Base-by-base conservation (phyloP, 2,797 vertebrate genomes). In the Notolabrus celidotus region DNA sequence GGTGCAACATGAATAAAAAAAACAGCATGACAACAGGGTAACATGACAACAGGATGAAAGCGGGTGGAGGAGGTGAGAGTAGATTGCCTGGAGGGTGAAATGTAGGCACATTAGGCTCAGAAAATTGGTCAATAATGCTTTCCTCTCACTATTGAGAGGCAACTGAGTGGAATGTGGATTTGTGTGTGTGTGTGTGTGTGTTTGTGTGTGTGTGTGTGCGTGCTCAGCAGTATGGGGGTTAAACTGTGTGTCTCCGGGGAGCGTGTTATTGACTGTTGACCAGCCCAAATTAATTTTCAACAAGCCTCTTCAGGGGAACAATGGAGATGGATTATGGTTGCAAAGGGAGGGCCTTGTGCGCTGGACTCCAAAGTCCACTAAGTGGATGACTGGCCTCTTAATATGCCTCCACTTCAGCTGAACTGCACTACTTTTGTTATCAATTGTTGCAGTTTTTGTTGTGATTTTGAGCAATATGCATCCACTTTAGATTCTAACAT, bases 281-380 rank as follows among this genome's bases (percentile, higher is more conserved):
- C 83, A 73, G 84, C 84, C 73, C 85, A 93, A 94, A 94, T 94
- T 93, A 92, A 93, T 92, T 93, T 93, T 88, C 88, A 92, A 91
- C 89, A 87, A 89, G 84, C 87, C 92, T 92, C 90, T 92, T 91
- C 87, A 88, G 89, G 86, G 87, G 69, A 84, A 88, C 87, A 91
- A 90, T 88, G 77, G 84, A 79, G 72, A 83, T 75, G 71, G 86
- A 87, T 90, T 71, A 86, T 86, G 73, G 58, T 58, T 75, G 78
- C 70, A 78, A 74, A 83, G 68, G 47, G 52, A 83, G 42, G 69
- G 69, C 70, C 66, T 70, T 17, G 4, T 77, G 69, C 55, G 79
- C 75, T 84, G 74, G 47, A 50, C 56, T 69, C 80, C 66, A 62
- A 71, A 66, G 79, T 81, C 60, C 71, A 55, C 74, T 72, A 55